These are phyloP conservation scores for Eolophus roseicapilla DNA, from an alignment of 2,113 vertebrate genomes.

Conservation along the genomic window DNA sequence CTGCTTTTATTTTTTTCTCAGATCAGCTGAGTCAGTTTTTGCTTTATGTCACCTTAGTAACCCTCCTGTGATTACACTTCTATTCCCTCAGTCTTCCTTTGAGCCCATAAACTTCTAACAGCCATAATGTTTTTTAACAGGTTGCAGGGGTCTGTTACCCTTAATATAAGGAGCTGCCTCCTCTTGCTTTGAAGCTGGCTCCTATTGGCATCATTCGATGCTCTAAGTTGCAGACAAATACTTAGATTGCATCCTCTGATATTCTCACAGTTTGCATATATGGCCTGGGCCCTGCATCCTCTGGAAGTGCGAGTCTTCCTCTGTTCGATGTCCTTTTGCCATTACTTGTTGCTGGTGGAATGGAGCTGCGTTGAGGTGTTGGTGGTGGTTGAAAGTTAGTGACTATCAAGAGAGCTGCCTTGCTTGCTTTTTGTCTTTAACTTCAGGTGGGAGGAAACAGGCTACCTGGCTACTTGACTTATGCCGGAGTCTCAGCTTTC, in stretches of 20 bases:
- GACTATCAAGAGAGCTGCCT: too few relatives aligned
- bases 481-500: neutral
- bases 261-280: neutral
- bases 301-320: neutral
- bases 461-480: neutral
- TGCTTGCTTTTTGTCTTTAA: neutral
- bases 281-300: neutral
- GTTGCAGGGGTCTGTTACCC: neutral
- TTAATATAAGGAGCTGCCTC: neutral
- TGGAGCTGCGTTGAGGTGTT: neutral
- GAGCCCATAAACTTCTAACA: neutral
- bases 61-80: neutral
- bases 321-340: neutral
- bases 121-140: neutral
- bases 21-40: neutral
- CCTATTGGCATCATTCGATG: neutral
- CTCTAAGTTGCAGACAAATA: neutral
- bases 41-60: neutral
- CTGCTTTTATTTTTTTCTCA: neutral
- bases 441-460: neutral
- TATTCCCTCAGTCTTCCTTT: neutral
- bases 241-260: neutral
- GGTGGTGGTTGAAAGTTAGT: neutral
- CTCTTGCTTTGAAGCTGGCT: neutral
- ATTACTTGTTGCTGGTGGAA: neutral